phyloP scores from a whole-genome alignment of 2,888 invertebrate species.

The Lepidochitona cinerea region DNA sequence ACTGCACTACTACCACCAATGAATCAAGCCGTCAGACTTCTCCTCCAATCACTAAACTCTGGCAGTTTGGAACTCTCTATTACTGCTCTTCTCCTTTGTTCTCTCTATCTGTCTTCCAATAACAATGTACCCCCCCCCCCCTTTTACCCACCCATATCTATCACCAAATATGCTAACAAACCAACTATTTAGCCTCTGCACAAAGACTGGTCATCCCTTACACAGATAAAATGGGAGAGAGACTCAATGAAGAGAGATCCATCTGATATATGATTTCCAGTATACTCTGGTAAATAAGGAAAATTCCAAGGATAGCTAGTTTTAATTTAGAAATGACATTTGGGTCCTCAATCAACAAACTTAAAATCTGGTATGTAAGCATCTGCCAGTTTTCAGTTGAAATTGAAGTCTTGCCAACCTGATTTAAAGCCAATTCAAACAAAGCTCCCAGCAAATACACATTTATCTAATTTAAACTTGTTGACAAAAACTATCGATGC shows the following conservation, averaged over 20 bases:
- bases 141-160: neutral
- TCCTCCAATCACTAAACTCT: neutral
- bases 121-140: neutral
- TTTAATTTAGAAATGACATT: conserved; percentile 9
- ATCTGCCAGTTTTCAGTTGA: conserved; percentile 1
- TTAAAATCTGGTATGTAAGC: conserved; percentile 6
- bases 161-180: neutral
- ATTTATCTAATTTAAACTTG: conserved; percentile 9
- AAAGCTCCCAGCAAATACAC: conserved; percentile 4
- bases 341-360: conserved; percentile 1
- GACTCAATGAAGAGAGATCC: neutral
- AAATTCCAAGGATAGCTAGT: neutral
- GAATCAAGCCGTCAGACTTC: conserved; percentile 9
- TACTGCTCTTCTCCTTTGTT: neutral
- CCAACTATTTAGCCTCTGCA: neutral
- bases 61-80: neutral
- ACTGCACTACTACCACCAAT: no score
- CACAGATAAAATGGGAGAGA: neutral
- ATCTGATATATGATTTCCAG: conserved; percentile 6
- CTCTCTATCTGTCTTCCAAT: neutral
- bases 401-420: conserved; percentile 5
- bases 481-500: conserved; percentile 6
- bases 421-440: conserved; percentile 4
- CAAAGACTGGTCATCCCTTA: neutral
- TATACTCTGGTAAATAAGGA: neutral